phyloP scores from a whole-genome alignment of 2,113 vertebrate genomes.

The Cyprinodon variegatus region DNA sequence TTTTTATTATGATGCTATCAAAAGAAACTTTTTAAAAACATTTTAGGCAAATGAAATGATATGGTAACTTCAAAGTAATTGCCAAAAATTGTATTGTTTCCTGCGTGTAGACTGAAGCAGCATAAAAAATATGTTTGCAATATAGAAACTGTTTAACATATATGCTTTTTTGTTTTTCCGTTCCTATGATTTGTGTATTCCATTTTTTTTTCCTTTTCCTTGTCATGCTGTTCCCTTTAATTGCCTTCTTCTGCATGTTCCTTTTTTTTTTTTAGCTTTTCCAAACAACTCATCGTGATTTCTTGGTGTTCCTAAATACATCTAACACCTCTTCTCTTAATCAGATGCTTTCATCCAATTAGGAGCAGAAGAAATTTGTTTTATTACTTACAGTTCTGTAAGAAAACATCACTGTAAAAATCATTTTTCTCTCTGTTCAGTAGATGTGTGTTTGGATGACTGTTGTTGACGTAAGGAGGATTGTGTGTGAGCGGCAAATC shows the following conservation, averaged over 20 bases:
- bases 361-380: background rate
- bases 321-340: background rate
- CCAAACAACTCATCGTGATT: too few relatives aligned
- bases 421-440: background rate
- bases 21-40: background rate
- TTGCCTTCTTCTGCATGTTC: background rate
- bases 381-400: background rate
- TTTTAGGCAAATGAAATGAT: background rate
- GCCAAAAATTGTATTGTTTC: background rate
- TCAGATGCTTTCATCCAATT: slow-evolving; percentile 19
- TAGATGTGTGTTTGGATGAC: background rate
- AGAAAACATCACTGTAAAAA: background rate
- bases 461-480: background rate
- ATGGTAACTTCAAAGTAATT: background rate
- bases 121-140: background rate
- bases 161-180: background rate
- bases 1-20: background rate
- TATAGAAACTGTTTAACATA: background rate
- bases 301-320: background rate
- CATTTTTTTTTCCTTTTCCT: background rate
- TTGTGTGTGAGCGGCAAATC: background rate
- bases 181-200: background rate
- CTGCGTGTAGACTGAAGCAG: too few relatives aligned
- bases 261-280: background rate
- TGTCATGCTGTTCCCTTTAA: background rate